Evolutionary conservation across 2,888 invertebrate genomes (phyloP), one percentile per base, ranked within the genome.

Genomic region (Octodonta nipae): DNA sequence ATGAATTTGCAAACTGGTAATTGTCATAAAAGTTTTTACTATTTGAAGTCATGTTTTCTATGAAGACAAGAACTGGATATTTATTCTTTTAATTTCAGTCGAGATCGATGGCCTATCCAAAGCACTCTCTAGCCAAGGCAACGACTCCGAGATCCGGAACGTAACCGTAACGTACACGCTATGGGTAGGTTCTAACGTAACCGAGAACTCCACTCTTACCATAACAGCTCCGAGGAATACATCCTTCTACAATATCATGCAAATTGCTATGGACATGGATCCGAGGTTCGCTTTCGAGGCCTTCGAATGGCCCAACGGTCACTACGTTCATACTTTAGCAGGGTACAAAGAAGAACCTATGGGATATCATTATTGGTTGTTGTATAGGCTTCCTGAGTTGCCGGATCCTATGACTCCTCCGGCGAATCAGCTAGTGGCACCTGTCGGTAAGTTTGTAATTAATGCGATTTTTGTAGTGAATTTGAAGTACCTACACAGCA

Each of bases 241-340:
- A 5, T 71, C 72, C 2, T 74, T 75, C 50, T 75, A 71, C 40
- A 52, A 49, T 30, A 49, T 53, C 7, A 86, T 87, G 86, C 77
- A 82, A 55, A 73, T 78, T 63, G 88, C 88, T 0, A 81, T 86
- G 36, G 82, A 83, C 41, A 69, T 78, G 49, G 84, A 86, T 55
- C 67, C 78, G 1, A 66, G 66, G 44, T 71, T 68, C 45, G 54
- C 60, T 33, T 67, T 61, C 51, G 64, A 65, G 42, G 84, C 87
- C 0, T 78, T 84, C 45, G 83, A 85, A 55, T 88, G 88, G 88
- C 87, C 88, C 2, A 88, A 87, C 55, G 88, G 88, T 0, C 87
- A 88, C 58, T 88, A 88, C 58, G 84, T 88, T 13, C 87, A 88
- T 60, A 87, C 87, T 0, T 66, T 88, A 42, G 82, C 78, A 1